Percentiles rank a stretch among this genome's conserved stretches.
phyloP scores from a whole-genome alignment of 1,140 invertebrate genomes.

The Panulirus ornatus region DNA sequence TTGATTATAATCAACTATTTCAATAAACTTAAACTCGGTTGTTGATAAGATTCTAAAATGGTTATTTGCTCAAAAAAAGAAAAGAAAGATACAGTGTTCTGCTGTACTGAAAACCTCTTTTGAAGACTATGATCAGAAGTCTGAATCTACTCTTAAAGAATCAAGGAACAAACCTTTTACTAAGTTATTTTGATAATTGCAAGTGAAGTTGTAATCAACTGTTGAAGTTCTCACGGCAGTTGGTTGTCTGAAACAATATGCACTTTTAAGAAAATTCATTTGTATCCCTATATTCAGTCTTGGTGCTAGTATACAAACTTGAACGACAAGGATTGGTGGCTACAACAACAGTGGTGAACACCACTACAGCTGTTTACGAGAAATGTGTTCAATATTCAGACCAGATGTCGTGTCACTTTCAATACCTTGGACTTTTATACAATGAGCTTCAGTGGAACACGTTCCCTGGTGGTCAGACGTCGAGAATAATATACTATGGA shows the following conservation, averaged over 20 bases:
- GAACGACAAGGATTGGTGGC: conserved; percentile 20
- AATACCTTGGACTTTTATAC: conserved; percentile 1
- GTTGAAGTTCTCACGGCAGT: conserved; percentile 14
- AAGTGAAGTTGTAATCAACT: conserved; percentile 10
- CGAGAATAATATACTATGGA: conserved; percentile 39
- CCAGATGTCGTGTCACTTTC: conserved; percentile 27
- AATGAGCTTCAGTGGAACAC: conserved; percentile 36
- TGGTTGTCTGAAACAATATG: background rate
- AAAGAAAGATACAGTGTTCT: too few relatives aligned
- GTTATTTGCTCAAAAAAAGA: too few relatives aligned
- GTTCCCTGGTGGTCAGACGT: conserved; percentile 38
- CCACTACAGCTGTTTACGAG: background rate
- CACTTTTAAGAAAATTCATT: background rate
- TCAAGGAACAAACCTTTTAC: too few relatives aligned
- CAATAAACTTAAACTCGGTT: too few relatives aligned
- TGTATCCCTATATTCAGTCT: conserved; percentile 19
- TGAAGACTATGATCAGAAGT: too few relatives aligned
- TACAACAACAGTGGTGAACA: background rate
- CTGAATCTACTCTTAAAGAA: too few relatives aligned
- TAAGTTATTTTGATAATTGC: conserved; percentile 22
- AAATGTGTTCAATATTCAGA: conserved; percentile 32
- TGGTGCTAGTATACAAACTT: conserved; percentile 30
- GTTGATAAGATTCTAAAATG: too few relatives aligned
- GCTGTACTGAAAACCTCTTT: too few relatives aligned
- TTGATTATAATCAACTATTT: too few relatives aligned